A percentile compares a stretch with the other conserved stretches of the same genome.
Evolutionary conservation across 2,113 vertebrate species (phyloP).

Genomic region (Strix uralensis): DNA sequence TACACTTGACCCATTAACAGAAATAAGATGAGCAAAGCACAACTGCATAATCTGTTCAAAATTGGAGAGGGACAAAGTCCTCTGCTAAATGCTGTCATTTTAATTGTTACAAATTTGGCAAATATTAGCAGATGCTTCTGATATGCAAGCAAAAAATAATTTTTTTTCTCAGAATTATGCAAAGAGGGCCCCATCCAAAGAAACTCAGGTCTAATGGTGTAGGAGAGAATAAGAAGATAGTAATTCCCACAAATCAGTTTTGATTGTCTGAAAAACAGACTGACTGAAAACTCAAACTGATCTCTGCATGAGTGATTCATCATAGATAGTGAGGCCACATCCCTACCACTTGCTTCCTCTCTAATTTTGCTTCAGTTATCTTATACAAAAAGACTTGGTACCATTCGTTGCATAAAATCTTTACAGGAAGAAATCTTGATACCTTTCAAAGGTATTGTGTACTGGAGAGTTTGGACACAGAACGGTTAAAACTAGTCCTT

Average conservation of each 20-base stretch:
- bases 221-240: neutral
- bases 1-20: neutral
- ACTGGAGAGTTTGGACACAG: neutral
- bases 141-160: neutral
- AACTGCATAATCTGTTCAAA: neutral
- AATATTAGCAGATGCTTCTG: neutral
- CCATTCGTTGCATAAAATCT: neutral
- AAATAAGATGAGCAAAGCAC: neutral
- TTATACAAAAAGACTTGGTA: neutral
- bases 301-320: neutral
- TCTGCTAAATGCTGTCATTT: neutral
- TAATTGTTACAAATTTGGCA: neutral
- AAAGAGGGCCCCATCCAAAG: neutral
- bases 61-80: neutral
- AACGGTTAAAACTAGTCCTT: neutral
- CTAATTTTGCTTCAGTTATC: neutral
- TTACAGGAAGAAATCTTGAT: neutral
- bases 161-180: neutral
- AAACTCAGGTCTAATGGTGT: neutral
- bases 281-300: neutral
- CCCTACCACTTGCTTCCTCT: neutral
- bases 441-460: neutral
- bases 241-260: neutral
- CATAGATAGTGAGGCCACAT: neutral
- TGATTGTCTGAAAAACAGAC: neutral